Percentiles rank a stretch among this genome's conserved stretches.
phyloP scores from a whole-genome alignment of 2,113 vertebrate genomes.

The Thinocorus orbignyianus region DNA sequence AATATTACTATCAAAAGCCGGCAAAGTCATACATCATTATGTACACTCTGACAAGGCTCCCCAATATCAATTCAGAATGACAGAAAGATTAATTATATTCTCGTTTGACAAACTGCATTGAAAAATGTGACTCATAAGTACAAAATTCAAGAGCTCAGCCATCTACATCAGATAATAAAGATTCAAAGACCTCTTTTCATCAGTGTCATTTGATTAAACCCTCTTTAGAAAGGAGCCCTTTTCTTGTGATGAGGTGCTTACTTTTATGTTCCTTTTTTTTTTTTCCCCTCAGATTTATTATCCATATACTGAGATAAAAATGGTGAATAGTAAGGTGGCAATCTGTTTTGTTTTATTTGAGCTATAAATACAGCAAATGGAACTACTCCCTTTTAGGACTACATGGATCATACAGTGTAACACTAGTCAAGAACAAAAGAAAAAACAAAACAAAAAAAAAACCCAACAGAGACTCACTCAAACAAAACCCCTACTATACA shows the following conservation, averaged over 20 bases:
- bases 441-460: background rate
- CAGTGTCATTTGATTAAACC: background rate
- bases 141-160: conserved; percentile 23
- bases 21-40: conserved; percentile 34
- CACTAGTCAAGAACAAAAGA: background rate
- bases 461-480: background rate
- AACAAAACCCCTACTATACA: background rate
- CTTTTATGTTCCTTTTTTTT: background rate
- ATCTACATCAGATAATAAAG: conserved; percentile 34
- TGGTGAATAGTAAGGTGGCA: background rate
- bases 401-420: background rate
- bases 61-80: conserved; percentile 42
- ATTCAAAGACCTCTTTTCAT: conserved; percentile 37
- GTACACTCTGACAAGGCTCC: background rate
- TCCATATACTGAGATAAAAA: background rate
- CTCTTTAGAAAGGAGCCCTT: background rate
- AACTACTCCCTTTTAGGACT: background rate
- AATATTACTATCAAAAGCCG: conserved; percentile 16
- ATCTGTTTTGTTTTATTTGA: background rate
- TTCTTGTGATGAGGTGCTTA: background rate
- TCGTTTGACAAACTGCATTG: conserved; percentile 29
- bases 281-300: background rate
- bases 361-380: background rate
- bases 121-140: conserved; percentile 31
- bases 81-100: conserved; percentile 50